Conservation (phyloP, 2,113 vertebrate species). For the Stegostoma tigrinum region DNA sequence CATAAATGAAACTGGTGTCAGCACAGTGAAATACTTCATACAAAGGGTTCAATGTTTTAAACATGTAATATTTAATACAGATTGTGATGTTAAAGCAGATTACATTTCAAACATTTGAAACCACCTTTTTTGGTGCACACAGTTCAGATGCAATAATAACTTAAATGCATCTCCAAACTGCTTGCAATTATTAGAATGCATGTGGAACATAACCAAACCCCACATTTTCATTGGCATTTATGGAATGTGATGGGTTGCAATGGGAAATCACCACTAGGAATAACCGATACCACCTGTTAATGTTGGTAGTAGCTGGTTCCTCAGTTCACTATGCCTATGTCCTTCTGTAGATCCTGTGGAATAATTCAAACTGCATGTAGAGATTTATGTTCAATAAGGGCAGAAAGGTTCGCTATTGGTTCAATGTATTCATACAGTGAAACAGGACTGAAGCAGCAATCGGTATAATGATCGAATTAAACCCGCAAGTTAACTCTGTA, state of each 20-base stretch:
- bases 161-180: not conserved
- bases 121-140: not conserved
- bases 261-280: constrained; percentile 14
- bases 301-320: not conserved
- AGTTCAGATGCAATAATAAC: not conserved
- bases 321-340: not conserved
- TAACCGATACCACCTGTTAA: not conserved
- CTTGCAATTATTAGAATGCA: not conserved
- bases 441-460: not conserved
- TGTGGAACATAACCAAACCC: not conserved
- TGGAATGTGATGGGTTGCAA: not conserved
- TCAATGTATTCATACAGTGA: not conserved
- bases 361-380: not conserved
- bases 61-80: not conserved
- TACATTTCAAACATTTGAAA: not conserved
- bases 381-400: not conserved
- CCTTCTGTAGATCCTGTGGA: not conserved
- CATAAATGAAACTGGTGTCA: not conserved
- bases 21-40: not conserved
- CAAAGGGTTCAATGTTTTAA: not conserved
- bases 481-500: not conserved
- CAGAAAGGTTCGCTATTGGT: not conserved
- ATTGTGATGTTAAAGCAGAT: not conserved
- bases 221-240: not conserved
- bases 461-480: not conserved